A percentile compares a stretch with the other conserved stretches of the same genome.
phyloP scores from a whole-genome alignment of 2,797 vertebrate species.

The Aplochiton taeniatus region DNA sequence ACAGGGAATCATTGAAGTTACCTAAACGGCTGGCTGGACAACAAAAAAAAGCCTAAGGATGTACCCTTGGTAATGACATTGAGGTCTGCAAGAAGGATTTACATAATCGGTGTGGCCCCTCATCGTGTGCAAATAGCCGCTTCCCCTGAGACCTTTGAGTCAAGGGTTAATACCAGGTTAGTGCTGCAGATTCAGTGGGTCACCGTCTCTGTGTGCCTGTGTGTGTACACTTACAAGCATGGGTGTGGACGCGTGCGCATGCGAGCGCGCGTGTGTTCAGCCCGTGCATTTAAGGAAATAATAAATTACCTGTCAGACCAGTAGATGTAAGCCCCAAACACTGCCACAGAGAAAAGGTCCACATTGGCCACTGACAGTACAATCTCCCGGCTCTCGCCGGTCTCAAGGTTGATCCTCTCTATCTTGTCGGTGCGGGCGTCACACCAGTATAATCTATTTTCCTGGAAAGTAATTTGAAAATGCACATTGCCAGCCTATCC shows the following conservation, averaged over 20 bases:
- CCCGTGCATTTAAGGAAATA: constrained; percentile 82
- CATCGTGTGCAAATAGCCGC: constrained; percentile 48
- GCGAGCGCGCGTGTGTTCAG: constrained; percentile 55
- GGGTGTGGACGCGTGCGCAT: constrained; percentile 32
- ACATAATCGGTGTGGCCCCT: constrained; percentile 55
- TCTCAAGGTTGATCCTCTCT: constrained; percentile 99
- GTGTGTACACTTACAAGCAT: too few species aligned
- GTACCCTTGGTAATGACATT: constrained; percentile 51
- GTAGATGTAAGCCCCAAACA: constrained; percentile 99
- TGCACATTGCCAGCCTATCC: constrained; percentile 68
- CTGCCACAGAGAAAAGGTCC: constrained; percentile 96
- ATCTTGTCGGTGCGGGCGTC: constrained; percentile 98
- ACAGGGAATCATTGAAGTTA: constrained; percentile 61
- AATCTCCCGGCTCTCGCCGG: constrained; percentile 92
- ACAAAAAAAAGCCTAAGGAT: constrained; percentile 41
- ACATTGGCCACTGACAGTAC: constrained; percentile 95
- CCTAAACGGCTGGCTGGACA: constrained; percentile 52
- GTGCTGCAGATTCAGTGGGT: constrained; percentile 73
- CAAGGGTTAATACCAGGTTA: constrained; percentile 79
- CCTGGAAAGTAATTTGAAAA: constrained; percentile 88
- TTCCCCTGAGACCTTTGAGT: constrained; percentile 69
- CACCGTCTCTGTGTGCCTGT: constrained; percentile 52
- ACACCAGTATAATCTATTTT: constrained; percentile 99
- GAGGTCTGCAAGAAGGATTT: constrained; percentile 53
- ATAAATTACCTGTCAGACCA: constrained; percentile 99